These are phyloP conservation scores for Actinia tenebrosa DNA, from an alignment of 64 coral and sea anemone species.

Conservation along the genomic window DNA sequence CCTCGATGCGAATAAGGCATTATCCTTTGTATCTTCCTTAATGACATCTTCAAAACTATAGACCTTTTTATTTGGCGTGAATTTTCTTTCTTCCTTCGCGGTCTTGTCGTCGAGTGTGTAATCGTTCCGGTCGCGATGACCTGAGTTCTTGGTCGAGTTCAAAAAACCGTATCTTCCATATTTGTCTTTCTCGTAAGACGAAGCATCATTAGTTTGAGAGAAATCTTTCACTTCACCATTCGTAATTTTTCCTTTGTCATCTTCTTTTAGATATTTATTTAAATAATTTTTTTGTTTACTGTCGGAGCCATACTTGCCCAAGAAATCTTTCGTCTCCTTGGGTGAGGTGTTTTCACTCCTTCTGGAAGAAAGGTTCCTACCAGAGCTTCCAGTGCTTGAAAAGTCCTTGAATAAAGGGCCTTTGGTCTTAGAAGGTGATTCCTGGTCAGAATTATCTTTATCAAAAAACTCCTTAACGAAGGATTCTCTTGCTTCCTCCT, in stretches of 20 bases:
- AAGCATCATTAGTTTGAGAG: neutral
- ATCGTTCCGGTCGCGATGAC: neutral
- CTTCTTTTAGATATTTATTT: neutral
- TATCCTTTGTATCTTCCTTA: neutral
- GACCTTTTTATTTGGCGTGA: neutral
- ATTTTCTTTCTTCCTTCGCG: neutral
- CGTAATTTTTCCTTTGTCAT: neutral
- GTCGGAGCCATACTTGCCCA: neutral
- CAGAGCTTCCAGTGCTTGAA: neutral
- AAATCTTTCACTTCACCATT: constrained; percentile 1
- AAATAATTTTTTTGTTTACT: neutral
- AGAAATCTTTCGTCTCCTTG: neutral
- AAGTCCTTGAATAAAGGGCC: neutral
- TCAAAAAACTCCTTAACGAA: neutral
- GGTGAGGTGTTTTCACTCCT: neutral
- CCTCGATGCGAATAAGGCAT: neutral
- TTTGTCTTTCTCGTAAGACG: neutral
- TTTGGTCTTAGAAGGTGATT: neutral
- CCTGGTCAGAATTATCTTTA: neutral
- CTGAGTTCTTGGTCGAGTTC: neutral
- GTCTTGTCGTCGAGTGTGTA: neutral
- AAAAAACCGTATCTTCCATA: neutral
- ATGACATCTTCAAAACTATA: neutral
- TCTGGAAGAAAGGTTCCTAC: neutral
- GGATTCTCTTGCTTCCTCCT: neutral